Conservation (phyloP, 2,113 vertebrate species). For the Noctilio leporinus region DNA sequence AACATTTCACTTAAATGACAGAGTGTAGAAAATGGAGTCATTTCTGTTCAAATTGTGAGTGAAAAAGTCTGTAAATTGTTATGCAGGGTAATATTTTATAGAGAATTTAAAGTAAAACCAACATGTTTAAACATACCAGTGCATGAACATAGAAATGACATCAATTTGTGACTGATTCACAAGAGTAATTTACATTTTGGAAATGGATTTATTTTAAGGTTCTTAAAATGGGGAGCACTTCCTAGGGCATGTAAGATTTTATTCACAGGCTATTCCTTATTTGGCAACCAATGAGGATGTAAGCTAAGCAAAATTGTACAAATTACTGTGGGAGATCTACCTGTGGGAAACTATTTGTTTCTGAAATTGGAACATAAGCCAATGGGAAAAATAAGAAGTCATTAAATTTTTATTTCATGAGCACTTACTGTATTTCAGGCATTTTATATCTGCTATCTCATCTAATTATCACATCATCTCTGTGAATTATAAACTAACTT, state of each 20-base stretch:
- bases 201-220: not conserved
- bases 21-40: slow-evolving; percentile 33
- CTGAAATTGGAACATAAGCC: not conserved
- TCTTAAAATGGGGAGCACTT: slow-evolving; percentile 1
- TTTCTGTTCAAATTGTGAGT: slow-evolving; percentile 37
- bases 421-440: not conserved
- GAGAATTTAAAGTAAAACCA: slow-evolving; percentile 18
- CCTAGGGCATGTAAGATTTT: not conserved
- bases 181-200: not conserved
- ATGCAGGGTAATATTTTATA: slow-evolving; percentile 19
- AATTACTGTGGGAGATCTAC: not conserved
- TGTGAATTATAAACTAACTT: not conserved
- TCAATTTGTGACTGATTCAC: not conserved
- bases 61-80: slow-evolving; percentile 34
- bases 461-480: not conserved
- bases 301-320: not conserved
- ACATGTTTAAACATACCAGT: not conserved
- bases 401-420: slow-evolving; percentile 27
- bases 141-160: slow-evolving; percentile 12
- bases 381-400: not conserved
- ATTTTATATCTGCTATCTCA: not conserved
- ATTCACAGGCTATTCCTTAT: not conserved
- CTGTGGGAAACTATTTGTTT: not conserved
- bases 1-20: slow-evolving; percentile 51
- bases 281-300: not conserved